Base-by-base conservation (phyloP, 2,888 invertebrate species). In the Campoletis raptor region DNA sequence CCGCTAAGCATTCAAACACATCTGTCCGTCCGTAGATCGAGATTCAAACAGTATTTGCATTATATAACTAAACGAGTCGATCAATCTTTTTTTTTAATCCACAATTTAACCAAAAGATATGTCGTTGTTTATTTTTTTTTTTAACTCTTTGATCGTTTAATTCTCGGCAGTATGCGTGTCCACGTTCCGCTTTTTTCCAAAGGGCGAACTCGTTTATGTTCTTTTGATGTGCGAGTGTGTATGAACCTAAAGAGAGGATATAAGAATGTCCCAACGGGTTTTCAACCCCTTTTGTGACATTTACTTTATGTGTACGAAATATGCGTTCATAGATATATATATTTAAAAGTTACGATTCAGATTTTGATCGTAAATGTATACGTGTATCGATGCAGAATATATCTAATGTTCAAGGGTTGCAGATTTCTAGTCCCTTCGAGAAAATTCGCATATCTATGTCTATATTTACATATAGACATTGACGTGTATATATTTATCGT, bases 191-290 rank as follows among this genome's bases (percentile, higher is more conserved):
- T 69, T 66, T 69, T 40, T 76, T 40, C 40, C 48, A n/a, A 9
- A 37, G 52, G 37, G 45, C 21, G 12, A 48, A 24, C 64, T 15
- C 42, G 42, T 24, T 42, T 18, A 10, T 6, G 21, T 52, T 80
- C 83, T 77, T 83, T 83, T 83, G 83, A 86, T 83, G 81, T 78
- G 57, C 45, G 24, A 15, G 52, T 77, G 61, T 81, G n/a, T 30
- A 21, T 40, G 24, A 73, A 12, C 7, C 54, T 5, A 30, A 61
- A 61, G n/a, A 61, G 61, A 57, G 70, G 76, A 67, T 54, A 72
- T 48, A 61, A 64, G 66, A 21, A 67, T 64, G 54, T 79, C 82
- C 80, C 76, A 74, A 76, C 81, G 81, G 76, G 73, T 79, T 74
- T 85, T 40, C 61, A 37, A 66, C 61, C 87, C 79, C 76, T 74